phyloP scores from a whole-genome alignment of 2,888 invertebrate species.

The Leptinotarsa peninsularis region DNA sequence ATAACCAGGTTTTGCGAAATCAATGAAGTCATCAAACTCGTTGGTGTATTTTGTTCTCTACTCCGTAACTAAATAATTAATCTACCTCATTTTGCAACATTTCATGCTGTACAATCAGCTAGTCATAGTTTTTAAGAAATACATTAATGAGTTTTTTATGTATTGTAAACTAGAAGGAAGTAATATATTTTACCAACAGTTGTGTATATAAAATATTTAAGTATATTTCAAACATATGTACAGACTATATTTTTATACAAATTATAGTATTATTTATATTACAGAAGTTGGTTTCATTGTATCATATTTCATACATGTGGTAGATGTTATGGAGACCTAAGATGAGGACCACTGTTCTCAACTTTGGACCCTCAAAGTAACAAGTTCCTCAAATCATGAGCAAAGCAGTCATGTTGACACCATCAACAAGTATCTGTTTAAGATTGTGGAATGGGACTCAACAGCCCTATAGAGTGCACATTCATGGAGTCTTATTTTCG shows the following conservation, averaged over 20 bases:
- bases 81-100: constrained; percentile 67
- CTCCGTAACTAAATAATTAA: constrained; percentile 54
- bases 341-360: neutral
- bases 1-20: neutral
- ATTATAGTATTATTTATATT: constrained; percentile 65
- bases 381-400: too few relatives aligned
- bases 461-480: too few relatives aligned
- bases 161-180: constrained; percentile 49
- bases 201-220: constrained; percentile 52
- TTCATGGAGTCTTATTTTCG: too few relatives aligned
- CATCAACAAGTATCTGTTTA: too few relatives aligned
- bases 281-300: constrained; percentile 28
- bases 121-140: constrained; percentile 65
- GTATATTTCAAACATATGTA: constrained; percentile 59
- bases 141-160: constrained; percentile 55
- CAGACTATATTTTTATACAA: constrained; percentile 65
- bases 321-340: neutral
- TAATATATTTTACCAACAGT: constrained; percentile 56
- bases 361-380: too few relatives aligned
- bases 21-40: constrained; percentile 2
- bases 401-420: too few relatives aligned
- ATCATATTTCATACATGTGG: neutral
- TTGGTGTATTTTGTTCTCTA: constrained; percentile 42
- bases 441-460: too few relatives aligned
- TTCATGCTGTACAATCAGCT: constrained; percentile 67